phyloP scores from a whole-genome alignment of 2,797 vertebrate genomes.

The Potorous gilbertii region DNA sequence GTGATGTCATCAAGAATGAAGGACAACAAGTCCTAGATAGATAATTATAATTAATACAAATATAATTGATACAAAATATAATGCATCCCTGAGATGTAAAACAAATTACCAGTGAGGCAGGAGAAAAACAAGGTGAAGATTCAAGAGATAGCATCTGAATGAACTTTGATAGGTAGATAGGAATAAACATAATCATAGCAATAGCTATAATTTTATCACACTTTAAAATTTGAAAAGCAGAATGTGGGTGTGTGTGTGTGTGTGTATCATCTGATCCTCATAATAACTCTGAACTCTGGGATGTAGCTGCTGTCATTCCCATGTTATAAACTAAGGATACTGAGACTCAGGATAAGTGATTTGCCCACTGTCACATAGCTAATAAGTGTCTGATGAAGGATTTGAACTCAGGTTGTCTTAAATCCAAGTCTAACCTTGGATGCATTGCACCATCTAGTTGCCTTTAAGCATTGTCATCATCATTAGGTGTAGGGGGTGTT shows the following conservation, averaged over 20 bases:
- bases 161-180: neutral
- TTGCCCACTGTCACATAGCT: neutral
- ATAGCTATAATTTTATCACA: neutral
- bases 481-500: neutral
- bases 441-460: neutral
- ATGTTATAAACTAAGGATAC: neutral
- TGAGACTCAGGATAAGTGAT: neutral
- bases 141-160: neutral
- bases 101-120: neutral
- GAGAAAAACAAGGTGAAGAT: neutral
- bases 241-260: no score
- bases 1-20: no score
- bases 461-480: neutral
- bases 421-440: neutral
- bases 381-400: neutral
- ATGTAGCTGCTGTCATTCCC: neutral
- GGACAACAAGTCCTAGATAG: neutral
- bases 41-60: neutral
- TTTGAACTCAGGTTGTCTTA: neutral
- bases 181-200: neutral
- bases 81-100: neutral
- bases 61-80: neutral
- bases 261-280: neutral
- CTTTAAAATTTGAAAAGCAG: neutral
- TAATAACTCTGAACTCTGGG: neutral